A percentile compares a stretch with the other conserved stretches of the same genome.
Conservation (phyloP, 2,113 vertebrate genomes). For the Ageneiosus marmoratus region DNA sequence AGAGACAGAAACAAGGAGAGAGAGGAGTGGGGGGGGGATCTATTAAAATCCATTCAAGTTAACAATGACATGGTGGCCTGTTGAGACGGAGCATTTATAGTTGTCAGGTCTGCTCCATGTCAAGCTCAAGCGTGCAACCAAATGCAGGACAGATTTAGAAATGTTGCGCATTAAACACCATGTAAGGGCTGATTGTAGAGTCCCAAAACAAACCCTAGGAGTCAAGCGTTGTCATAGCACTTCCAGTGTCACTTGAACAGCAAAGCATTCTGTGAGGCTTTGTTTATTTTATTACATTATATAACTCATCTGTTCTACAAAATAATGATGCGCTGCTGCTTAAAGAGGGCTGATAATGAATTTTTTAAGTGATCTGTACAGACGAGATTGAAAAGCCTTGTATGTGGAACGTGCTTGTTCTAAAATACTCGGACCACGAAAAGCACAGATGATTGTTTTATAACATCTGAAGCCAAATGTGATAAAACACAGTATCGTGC, state of each 20-base stretch:
- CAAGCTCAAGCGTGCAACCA: slow-evolving; percentile 19
- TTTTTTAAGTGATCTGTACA: neutral
- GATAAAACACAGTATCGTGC: neutral
- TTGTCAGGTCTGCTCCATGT: slow-evolving; percentile 32
- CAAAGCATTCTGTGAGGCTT: neutral
- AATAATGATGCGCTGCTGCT: neutral
- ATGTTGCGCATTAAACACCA: slow-evolving; percentile 14
- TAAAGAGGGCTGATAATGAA: neutral
- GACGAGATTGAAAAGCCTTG: neutral
- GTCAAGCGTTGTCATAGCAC: neutral
- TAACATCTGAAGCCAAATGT: neutral
- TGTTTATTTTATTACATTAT: neutral
- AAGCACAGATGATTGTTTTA: neutral
- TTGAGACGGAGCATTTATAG: slow-evolving; percentile 18
- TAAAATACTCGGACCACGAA: neutral
- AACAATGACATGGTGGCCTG: slow-evolving; percentile 7
- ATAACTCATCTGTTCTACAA: neutral
- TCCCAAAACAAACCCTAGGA: neutral
- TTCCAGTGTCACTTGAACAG: neutral
- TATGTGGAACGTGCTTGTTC: neutral
- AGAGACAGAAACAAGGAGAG: neutral
- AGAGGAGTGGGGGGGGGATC: neutral
- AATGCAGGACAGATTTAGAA: slow-evolving; percentile 31
- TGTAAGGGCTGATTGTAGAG: slow-evolving; percentile 11
- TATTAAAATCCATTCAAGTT: slow-evolving; percentile 9